phyloP scores from a whole-genome alignment of 2,113 vertebrate species.

The Stigmatopora nigra region DNA sequence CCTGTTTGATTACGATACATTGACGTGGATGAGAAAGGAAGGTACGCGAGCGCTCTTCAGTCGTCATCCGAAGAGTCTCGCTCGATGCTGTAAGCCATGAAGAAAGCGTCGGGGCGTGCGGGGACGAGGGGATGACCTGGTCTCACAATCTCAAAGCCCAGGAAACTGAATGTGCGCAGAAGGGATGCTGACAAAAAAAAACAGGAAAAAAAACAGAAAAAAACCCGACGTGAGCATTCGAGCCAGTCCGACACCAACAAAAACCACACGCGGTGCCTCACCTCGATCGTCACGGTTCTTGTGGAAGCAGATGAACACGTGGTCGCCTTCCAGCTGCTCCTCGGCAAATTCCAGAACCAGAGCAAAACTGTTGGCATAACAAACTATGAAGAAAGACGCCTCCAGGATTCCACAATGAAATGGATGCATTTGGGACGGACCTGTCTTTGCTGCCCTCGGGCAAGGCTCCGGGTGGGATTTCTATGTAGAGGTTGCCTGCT shows the following conservation, averaged over 20 bases:
- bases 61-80: constrained; percentile 89
- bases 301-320: constrained; percentile 95
- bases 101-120: constrained; percentile 95
- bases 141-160: constrained; percentile 99
- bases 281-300: constrained; percentile 94
- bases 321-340: constrained; percentile 84
- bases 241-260: neutral
- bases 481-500: constrained; percentile 81
- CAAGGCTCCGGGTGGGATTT: constrained; percentile 86
- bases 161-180: constrained; percentile 95
- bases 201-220: neutral
- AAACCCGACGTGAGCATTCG: too few relatives aligned
- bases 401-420: too few relatives aligned
- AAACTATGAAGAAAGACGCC: neutral
- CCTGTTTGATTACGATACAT: neutral
- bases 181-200: constrained; percentile 80
- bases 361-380: constrained; percentile 72
- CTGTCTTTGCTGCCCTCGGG: constrained; percentile 98
- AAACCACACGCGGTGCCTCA: constrained; percentile 35
- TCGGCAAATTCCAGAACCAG: constrained; percentile 93
- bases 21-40: constrained; percentile 20
- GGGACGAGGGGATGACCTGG: constrained; percentile 98
- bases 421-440: constrained; percentile 67
- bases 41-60: constrained; percentile 60
- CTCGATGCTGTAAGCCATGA: constrained; percentile 97